These are phyloP conservation scores for Leucoma salicis DNA, from an alignment of 2,888 invertebrate genomes.

Conservation along the genomic window DNA sequence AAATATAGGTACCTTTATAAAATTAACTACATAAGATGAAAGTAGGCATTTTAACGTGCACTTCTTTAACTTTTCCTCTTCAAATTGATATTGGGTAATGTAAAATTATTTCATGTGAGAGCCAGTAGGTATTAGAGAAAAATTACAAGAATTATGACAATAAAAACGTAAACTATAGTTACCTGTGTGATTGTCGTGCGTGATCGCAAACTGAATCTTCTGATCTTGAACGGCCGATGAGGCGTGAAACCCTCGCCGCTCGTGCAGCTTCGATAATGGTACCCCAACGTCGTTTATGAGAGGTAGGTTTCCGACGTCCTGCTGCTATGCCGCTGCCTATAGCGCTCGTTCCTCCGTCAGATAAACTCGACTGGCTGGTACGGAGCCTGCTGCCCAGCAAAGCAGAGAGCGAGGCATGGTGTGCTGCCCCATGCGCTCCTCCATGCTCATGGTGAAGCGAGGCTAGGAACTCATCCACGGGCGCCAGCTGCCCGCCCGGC, in stretches of 20 bases:
- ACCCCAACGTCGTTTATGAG: slow-evolving; percentile 90
- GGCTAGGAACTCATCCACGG: slow-evolving; percentile 90
- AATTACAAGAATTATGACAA: too few relatives aligned
- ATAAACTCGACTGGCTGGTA: slow-evolving; percentile 66
- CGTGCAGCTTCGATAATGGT: slow-evolving; percentile 94
- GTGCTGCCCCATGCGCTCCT: slow-evolving; percentile 54
- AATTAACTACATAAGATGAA: too few relatives aligned
- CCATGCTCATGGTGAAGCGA: slow-evolving; percentile 85
- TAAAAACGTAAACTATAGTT: too few relatives aligned
- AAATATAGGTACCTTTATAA: too few relatives aligned
- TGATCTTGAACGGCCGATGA: slow-evolving; percentile 89
- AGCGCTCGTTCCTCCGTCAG: slow-evolving; percentile 48
- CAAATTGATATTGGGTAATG: too few relatives aligned
- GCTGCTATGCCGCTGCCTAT: slow-evolving; percentile 15
- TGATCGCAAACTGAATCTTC: slow-evolving; percentile 90
- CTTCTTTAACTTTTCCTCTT: too few relatives aligned
- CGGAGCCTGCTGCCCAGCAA: slow-evolving; percentile 84
- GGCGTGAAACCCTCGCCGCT: slow-evolving; percentile 88
- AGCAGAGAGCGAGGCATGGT: slow-evolving; percentile 84
- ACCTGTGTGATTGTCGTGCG: slow-evolving; percentile 81
- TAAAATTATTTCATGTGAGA: too few relatives aligned
- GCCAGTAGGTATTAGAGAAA: too few relatives aligned
- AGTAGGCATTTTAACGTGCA: too few relatives aligned
- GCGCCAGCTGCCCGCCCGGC: slow-evolving; percentile 85
- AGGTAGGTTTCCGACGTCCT: slow-evolving; percentile 64